Percentiles rank a stretch among this genome's conserved stretches.
Conservation (phyloP, 2,113 vertebrate species). For the Chascanopsetta lugubris region DNA sequence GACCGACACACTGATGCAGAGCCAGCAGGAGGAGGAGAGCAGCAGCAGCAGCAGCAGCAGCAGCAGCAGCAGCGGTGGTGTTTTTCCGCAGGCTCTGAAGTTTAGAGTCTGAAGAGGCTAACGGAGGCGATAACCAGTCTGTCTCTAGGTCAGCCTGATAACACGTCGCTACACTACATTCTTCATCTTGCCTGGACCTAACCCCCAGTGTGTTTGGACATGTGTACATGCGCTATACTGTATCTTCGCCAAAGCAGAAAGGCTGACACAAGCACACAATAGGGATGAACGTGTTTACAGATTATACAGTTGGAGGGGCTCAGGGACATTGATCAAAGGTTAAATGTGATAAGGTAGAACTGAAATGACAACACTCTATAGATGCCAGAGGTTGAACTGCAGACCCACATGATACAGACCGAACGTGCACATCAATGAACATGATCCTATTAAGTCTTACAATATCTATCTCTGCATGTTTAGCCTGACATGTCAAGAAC, state of each 20-base stretch:
- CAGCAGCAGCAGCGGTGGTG: conserved; percentile 56
- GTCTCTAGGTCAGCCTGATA: conserved; percentile 77
- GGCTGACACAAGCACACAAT: conserved; percentile 13
- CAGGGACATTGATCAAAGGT: conserved; percentile 3
- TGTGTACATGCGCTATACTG: conserved; percentile 30
- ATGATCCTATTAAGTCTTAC: no score
- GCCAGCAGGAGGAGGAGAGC: conserved; percentile 44
- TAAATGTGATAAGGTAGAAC: not conserved
- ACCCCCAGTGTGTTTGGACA: conserved; percentile 38
- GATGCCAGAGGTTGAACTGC: not conserved
- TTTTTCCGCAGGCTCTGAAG: conserved; percentile 72
- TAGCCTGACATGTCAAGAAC: no score
- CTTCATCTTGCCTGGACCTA: conserved; percentile 59
- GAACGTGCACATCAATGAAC: no score
- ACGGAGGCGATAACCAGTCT: conserved; percentile 75
- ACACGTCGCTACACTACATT: conserved; percentile 65
- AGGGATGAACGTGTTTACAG: conserved; percentile 22
- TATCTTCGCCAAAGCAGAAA: conserved; percentile 14
- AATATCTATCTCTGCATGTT: no score
- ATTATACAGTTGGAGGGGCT: conserved; percentile 1
- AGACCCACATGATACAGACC: no score
- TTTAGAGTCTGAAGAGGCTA: conserved; percentile 70
- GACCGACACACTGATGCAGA: conserved; percentile 60
- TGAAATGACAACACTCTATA: not conserved
- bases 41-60: no score